Evolutionary conservation across 1,140 invertebrate species (phyloP).

Genomic region (Mizuhopecten yessoensis): DNA sequence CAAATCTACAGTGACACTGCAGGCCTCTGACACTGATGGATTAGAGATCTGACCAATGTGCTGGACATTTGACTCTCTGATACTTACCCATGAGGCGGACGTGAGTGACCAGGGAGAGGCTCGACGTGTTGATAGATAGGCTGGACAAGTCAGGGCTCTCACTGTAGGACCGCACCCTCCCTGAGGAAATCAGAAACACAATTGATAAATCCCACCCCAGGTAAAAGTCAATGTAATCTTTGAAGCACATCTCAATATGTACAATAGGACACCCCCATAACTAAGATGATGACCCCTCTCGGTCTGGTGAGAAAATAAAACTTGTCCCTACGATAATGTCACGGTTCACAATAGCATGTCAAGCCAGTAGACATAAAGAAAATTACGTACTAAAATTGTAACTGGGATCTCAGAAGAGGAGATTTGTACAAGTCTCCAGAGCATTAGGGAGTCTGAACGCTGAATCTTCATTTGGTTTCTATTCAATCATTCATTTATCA

Average conservation of each 20-base stretch:
- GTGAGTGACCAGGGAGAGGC: conserved; percentile 68
- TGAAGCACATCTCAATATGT: background rate
- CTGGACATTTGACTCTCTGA: background rate
- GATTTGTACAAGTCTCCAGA: background rate
- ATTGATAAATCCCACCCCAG: background rate
- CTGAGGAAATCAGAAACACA: conserved; percentile 57
- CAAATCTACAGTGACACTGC: background rate
- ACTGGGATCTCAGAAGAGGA: background rate
- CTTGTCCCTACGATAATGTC: background rate
- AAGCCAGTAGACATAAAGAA: background rate
- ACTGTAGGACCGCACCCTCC: conserved; percentile 71
- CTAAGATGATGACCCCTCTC: background rate
- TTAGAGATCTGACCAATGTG: background rate
- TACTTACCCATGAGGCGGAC: conserved; percentile 68
- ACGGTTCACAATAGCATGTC: background rate
- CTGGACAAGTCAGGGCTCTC: conserved; percentile 65
- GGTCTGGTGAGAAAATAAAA: no score
- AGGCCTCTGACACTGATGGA: background rate
- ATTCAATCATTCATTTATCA: background rate
- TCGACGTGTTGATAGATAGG: conserved; percentile 62
- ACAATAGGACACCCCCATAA: background rate
- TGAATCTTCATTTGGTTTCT: background rate
- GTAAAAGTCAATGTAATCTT: background rate
- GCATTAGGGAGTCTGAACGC: background rate
- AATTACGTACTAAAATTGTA: background rate